Conservation (phyloP, 2,888 invertebrate genomes). For the Apamea monoglypha region DNA sequence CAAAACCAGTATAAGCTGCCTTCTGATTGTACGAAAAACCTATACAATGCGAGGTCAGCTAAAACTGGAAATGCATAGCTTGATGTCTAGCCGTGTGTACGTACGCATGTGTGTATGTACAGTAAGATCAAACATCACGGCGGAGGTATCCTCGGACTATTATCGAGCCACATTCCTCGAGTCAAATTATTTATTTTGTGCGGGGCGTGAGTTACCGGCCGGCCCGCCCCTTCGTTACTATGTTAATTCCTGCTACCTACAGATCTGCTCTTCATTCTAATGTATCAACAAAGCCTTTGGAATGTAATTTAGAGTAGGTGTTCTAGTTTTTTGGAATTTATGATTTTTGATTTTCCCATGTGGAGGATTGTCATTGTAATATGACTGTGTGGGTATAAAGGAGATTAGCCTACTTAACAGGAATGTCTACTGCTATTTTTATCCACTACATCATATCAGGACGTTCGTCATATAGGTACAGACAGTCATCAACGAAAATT, state of each 20-base stretch:
- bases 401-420: background rate
- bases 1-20: no score
- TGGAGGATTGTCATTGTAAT: slow-evolving; percentile 13
- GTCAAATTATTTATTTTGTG: slow-evolving; percentile 88
- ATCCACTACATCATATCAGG: background rate
- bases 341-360: slow-evolving; percentile 45
- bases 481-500: slow-evolving; percentile 6
- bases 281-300: slow-evolving; percentile 62
- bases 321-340: slow-evolving; percentile 42
- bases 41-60: no score
- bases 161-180: slow-evolving; percentile 81
- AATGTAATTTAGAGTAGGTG: slow-evolving; percentile 55
- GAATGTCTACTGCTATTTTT: background rate
- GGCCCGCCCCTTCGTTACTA: slow-evolving; percentile 89
- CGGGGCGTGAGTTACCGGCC: slow-evolving; percentile 87
- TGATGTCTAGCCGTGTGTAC: no score
- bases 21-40: no score
- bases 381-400: background rate
- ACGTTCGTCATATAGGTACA: background rate
- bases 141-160: slow-evolving; percentile 71
- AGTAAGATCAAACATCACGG: slow-evolving; percentile 65
- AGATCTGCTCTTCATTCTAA: slow-evolving; percentile 70
- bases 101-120: slow-evolving; percentile 16
- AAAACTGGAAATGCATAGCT: no score
- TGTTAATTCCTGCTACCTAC: slow-evolving; percentile 85